These are phyloP conservation scores for Pristionchus arcanus DNA, from an alignment of 2,888 invertebrate species.

Conservation along the genomic window DNA sequence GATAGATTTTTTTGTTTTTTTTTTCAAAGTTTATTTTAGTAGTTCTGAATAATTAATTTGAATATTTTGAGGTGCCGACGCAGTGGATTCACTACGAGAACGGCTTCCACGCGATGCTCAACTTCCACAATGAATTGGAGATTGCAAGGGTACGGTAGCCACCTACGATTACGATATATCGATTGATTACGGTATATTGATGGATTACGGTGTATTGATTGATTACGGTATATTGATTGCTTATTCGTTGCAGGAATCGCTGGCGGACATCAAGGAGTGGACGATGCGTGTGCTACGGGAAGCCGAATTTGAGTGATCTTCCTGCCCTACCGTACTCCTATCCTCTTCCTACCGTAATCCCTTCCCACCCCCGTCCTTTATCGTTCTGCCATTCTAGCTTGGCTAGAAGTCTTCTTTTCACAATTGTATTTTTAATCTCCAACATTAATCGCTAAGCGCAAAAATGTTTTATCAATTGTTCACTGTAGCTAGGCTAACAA, in stretches of 20 bases:
- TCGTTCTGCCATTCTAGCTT: conserved; percentile 1
- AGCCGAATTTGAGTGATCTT: neutral
- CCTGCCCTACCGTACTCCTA: neutral
- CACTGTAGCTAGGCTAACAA: conserved; percentile 13
- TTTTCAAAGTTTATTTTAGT: too few relatives aligned
- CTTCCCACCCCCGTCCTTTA: neutral
- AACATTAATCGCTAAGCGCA: conserved; percentile 15
- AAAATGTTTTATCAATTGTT: neutral
- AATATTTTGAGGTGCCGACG: conserved; percentile 69
- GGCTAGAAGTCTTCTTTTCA: conserved; percentile 30
- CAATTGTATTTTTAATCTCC: neutral
- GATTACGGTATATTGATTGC: neutral
- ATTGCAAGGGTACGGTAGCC: conserved; percentile 60
- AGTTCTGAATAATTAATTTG: neutral
- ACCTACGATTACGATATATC: too few relatives aligned
- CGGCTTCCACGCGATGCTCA: conserved; percentile 74
- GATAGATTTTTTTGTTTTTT: too few relatives aligned
- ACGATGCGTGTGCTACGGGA: conserved; percentile 29
- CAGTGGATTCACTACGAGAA: conserved; percentile 68
- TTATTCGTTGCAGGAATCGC: conserved; percentile 24
- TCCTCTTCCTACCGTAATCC: neutral
- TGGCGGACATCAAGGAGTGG: conserved; percentile 48
- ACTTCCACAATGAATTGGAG: conserved; percentile 68
- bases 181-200: neutral
- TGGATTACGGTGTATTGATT: neutral